phyloP scores from a whole-genome alignment of 2,797 vertebrate genomes.

The Brotogeris chrysoptera region DNA sequence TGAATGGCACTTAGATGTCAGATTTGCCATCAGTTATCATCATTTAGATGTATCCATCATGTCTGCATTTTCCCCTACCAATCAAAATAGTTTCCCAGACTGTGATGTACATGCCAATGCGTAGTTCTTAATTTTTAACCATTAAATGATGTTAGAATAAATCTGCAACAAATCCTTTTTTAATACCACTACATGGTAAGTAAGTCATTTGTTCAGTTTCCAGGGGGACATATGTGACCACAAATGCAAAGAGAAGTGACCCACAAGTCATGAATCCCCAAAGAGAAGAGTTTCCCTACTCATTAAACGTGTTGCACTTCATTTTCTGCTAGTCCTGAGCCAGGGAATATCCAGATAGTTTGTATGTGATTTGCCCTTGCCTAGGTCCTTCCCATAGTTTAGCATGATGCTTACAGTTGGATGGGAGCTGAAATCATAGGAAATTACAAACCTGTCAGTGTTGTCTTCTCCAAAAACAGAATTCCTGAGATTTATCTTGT shows the following conservation, averaged over 20 bases:
- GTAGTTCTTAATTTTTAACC: background rate
- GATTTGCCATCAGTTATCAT: slow-evolving; percentile 44
- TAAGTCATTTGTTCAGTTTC: background rate
- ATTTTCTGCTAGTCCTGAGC: background rate
- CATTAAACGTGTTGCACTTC: background rate
- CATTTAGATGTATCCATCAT: background rate
- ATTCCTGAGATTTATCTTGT: background rate
- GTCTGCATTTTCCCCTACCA: slow-evolving; percentile 14
- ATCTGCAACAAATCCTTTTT: background rate
- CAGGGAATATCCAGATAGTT: background rate
- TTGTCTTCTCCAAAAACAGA: background rate
- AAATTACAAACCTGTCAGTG: background rate
- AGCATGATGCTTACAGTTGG: background rate
- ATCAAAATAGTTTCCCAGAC: background rate
- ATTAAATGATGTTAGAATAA: background rate
- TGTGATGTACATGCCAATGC: background rate
- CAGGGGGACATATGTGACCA: background rate
- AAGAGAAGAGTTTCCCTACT: background rate
- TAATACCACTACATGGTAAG: background rate
- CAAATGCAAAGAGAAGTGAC: background rate
- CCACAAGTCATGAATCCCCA: background rate
- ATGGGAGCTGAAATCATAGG: background rate
- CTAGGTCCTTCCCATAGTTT: background rate
- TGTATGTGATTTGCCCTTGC: background rate
- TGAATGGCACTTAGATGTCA: slow-evolving; percentile 46